Evolutionary conservation across 2,113 vertebrate genomes (phyloP).

Genomic region (Actinemys pallida): DNA sequence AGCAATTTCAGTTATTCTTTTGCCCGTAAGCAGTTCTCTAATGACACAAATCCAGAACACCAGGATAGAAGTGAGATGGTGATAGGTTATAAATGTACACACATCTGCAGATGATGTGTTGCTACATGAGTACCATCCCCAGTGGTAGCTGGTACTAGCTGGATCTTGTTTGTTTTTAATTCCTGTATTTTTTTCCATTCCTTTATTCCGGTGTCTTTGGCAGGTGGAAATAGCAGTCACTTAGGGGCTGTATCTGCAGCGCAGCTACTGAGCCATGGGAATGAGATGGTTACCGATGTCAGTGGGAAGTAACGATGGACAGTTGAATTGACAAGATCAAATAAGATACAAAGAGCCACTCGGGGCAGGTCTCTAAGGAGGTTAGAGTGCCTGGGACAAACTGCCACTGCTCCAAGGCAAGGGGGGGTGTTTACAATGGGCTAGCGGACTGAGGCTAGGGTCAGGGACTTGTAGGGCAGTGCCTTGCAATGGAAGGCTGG

Average conservation of each 20-base stretch:
- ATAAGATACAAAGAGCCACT: neutral
- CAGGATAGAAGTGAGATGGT: neutral
- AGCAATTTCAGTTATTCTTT: neutral
- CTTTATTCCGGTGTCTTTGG: neutral
- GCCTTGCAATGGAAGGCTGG: too few species aligned
- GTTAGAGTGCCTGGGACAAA: neutral
- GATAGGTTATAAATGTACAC: neutral
- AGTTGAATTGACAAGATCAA: neutral
- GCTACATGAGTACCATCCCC: rapidly evolving
- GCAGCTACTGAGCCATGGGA: neutral
- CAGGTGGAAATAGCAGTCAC: neutral
- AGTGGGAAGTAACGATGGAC: too few species aligned
- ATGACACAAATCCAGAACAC: neutral
- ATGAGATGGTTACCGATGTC: neutral
- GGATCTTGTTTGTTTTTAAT: neutral
- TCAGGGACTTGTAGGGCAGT: neutral
- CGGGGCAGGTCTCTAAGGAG: neutral
- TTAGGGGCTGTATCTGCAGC: neutral
- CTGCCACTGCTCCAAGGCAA: neutral
- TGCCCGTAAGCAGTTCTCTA: rapidly evolving
- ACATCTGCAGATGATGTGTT: rapidly evolving
- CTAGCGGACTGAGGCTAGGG: neutral
- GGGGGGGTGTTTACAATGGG: neutral
- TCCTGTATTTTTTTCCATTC: neutral
- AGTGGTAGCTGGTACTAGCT: neutral